phyloP scores from a whole-genome alignment of 1,140 invertebrate genomes.

The Elysia chlorotica region DNA sequence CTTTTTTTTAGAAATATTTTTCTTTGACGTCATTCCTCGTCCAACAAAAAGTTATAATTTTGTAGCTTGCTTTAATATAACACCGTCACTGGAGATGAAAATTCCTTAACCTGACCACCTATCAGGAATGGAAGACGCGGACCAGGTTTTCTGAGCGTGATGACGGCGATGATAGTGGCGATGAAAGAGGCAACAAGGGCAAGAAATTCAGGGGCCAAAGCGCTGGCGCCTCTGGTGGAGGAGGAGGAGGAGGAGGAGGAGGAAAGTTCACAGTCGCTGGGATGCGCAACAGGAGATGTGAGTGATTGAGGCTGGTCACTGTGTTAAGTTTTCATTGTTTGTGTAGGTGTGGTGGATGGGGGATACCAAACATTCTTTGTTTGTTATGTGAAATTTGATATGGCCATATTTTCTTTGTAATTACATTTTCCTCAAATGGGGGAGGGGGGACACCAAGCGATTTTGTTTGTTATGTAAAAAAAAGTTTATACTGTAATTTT shows the following conservation, averaged over 20 bases:
- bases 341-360: not conserved
- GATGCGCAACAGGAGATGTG: conserved; percentile 33
- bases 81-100: not conserved
- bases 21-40: not conserved
- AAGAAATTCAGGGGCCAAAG: too few relatives aligned
- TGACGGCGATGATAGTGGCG: conserved; percentile 19
- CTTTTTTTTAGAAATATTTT: not conserved
- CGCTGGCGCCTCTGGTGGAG: too few relatives aligned
- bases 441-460: too few relatives aligned
- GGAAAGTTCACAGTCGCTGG: conserved; percentile 33
- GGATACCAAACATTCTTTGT: too few relatives aligned
- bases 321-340: not conserved
- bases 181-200: too few relatives aligned
- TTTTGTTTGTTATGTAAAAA: too few relatives aligned
- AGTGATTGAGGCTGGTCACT: conserved; percentile 23
- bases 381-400: too few relatives aligned
- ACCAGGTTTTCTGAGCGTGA: conserved; percentile 69
- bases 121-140: conserved; percentile 83
- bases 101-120: conserved; percentile 66
- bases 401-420: too few relatives aligned
- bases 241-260: not conserved
- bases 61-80: not conserved
- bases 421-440: too few relatives aligned
- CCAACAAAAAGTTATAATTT: not conserved
- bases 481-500: too few relatives aligned